Evolutionary conservation across 2,113 vertebrate genomes (phyloP), one percentile per base, ranked within the genome.

Genomic region (Gopherus flavomarginatus): DNA sequence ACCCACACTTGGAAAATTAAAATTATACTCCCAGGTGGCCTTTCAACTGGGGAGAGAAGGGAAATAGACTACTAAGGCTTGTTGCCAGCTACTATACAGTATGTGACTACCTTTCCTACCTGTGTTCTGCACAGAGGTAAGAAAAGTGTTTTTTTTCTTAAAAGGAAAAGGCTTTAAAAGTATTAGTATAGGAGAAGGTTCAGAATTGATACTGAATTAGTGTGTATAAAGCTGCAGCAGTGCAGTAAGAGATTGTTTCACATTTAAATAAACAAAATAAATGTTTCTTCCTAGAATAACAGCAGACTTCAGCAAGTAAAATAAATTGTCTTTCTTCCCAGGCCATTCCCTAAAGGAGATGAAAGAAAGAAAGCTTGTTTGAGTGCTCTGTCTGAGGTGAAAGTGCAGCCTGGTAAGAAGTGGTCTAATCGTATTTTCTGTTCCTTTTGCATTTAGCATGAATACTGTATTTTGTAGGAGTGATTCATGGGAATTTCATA

Each of bases 331-430:
- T 59, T 82, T 84, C 88, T 97, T 88, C 94, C 81, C 96, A 99
- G 99, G 95, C 99, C 99, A n/a, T 99, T 98, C 95, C 99, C 99
- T 78, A 99, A 99, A 98, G 99, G 99, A 9, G 99, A 99, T 5
- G 99, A 99, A 98, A 98, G 99, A 53, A 99, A 99, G 97, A 99
- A 98, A 93, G 99, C 99, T 54, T 99, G 99, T 96, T 98, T 99
- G 95, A 98, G 97, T 3, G 98, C 99, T 47, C 97, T 99, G 59
- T 99, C 99, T 47, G 99, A 99, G 93, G 99, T 99, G 97, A 99
- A 99, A 98, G 99, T 99, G 54, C 99, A 99, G 83, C 99, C 99
- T 27, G 99, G 99, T 99, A 98, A 98, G 98, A 92, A n/a, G 26
- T 22, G 9, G 35, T 93, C 86, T 86, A 75, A 47, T 89, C 0